These are phyloP conservation scores for Eulemur coronatus DNA, from an alignment of 2,797 vertebrate genomes.

Conservation along the genomic window DNA sequence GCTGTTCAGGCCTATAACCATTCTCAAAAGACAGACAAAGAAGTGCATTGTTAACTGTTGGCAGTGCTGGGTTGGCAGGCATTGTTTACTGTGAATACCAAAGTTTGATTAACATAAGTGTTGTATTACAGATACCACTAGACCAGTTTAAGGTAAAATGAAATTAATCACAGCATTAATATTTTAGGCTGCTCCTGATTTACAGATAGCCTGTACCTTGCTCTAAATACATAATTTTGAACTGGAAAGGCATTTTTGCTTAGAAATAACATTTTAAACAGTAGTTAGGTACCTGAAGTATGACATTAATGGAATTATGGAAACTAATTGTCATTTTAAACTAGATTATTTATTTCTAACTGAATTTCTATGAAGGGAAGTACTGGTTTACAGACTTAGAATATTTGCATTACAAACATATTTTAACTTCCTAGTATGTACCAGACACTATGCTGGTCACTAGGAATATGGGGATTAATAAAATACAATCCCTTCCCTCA, in stretches of 20 bases:
- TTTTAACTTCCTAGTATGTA: slow-evolving; percentile 24
- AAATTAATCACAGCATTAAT: slow-evolving; percentile 45
- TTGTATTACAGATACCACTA: slow-evolving; percentile 10
- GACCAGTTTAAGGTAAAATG: slow-evolving; percentile 47
- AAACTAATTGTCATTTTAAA: slow-evolving; percentile 2
- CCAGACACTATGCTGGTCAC: not conserved
- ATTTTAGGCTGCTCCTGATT: not conserved
- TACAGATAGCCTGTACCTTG: not conserved
- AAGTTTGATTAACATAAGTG: not conserved
- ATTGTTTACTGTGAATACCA: not conserved
- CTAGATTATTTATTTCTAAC: not conserved
- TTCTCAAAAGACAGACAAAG: slow-evolving; percentile 51
- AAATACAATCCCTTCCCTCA: not conserved
- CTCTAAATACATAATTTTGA: slow-evolving; percentile 24
- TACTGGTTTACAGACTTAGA: slow-evolving; percentile 9
- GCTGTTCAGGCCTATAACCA: not conserved
- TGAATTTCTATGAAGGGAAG: slow-evolving; percentile 10
- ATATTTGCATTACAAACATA: slow-evolving; percentile 38
- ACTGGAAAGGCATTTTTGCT: not conserved
- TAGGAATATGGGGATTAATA: not conserved
- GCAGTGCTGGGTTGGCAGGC: slow-evolving; percentile 7
- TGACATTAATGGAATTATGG: not conserved
- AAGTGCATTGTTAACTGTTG: slow-evolving; percentile 45
- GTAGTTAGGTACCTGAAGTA: not conserved
- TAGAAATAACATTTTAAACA: slow-evolving; percentile 1